These are phyloP conservation scores for Heterodera carotae DNA, from an alignment of 1,140 invertebrate genomes.

Conservation along the genomic window DNA sequence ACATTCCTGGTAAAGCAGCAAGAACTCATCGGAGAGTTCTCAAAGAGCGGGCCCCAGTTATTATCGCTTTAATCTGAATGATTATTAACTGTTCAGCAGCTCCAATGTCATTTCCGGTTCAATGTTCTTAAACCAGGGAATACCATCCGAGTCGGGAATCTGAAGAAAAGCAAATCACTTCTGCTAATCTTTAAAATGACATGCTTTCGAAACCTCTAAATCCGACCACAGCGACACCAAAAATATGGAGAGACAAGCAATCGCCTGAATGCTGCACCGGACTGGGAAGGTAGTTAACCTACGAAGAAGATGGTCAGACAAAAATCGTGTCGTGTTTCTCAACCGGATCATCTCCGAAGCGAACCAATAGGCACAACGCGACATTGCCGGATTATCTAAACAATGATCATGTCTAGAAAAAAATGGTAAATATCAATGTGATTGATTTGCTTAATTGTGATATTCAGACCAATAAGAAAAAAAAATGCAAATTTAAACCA, in stretches of 20 bases:
- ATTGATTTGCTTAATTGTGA: background rate
- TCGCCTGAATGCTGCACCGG: constrained; percentile 34
- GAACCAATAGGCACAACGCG: constrained; percentile 44
- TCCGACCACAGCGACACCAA: constrained; percentile 37
- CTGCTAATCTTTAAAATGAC: constrained; percentile 6
- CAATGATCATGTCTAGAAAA: too few relatives aligned
- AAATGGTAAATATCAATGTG: background rate
- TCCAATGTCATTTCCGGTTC: constrained; percentile 37
- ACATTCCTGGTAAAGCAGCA: constrained; percentile 21
- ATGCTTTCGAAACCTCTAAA: constrained; percentile 10
- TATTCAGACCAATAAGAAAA: too few relatives aligned
- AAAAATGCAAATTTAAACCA: constrained; percentile 11
- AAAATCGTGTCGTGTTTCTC: background rate
- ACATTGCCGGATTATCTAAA: constrained; percentile 18
- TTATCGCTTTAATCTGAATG: constrained; percentile 23
- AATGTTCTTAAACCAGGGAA: constrained; percentile 39
- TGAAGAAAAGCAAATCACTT: constrained; percentile 16
- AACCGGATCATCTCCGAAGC: constrained; percentile 45
- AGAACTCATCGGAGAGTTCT: constrained; percentile 35
- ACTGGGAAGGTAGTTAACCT: constrained; percentile 41
- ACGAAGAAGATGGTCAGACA: constrained; percentile 19
- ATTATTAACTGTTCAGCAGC: constrained; percentile 22
- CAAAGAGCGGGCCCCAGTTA: constrained; percentile 2
- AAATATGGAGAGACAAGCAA: constrained; percentile 40
- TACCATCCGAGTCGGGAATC: constrained; percentile 23